phyloP scores from a whole-genome alignment of 1,140 invertebrate species.

The Calliphora vicina region DNA sequence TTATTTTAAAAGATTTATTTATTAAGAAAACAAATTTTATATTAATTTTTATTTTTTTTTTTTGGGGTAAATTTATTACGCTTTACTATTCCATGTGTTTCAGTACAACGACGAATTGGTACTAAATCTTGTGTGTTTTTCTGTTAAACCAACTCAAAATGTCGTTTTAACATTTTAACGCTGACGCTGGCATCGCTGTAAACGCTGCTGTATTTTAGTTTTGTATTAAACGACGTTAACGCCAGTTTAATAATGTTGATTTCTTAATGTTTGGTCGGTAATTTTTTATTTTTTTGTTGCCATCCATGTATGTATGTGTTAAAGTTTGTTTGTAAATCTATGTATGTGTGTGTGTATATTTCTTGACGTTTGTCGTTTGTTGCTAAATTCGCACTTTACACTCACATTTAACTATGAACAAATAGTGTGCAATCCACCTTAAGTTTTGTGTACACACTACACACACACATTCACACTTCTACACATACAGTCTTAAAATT shows the following conservation, averaged over 20 bases:
- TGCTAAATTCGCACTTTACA: slow-evolving; percentile 37
- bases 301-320: not conserved
- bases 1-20: not conserved
- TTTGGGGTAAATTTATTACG: not conserved
- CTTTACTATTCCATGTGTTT: slow-evolving; percentile 22
- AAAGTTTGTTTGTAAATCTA: not conserved
- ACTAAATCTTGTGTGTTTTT: slow-evolving; percentile 23
- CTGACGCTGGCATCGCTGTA: not conserved
- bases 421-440: slow-evolving; percentile 20
- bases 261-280: slow-evolving; percentile 24
- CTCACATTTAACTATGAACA: slow-evolving; percentile 18
- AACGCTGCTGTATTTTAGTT: not conserved
- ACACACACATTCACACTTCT: not conserved
- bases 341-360: not conserved
- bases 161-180: not conserved
- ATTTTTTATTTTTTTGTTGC: not conserved
- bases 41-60: slow-evolving; percentile 15
- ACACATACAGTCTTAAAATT: not conserved
- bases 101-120: slow-evolving; percentile 33
- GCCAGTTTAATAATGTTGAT: slow-evolving; percentile 18
- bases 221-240: not conserved
- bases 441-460: not conserved
- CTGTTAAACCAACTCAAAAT: slow-evolving; percentile 15
- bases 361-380: slow-evolving; percentile 23
- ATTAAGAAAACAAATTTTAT: not conserved